phyloP scores from a whole-genome alignment of 2,888 invertebrate species.

The Hedya salicella region DNA sequence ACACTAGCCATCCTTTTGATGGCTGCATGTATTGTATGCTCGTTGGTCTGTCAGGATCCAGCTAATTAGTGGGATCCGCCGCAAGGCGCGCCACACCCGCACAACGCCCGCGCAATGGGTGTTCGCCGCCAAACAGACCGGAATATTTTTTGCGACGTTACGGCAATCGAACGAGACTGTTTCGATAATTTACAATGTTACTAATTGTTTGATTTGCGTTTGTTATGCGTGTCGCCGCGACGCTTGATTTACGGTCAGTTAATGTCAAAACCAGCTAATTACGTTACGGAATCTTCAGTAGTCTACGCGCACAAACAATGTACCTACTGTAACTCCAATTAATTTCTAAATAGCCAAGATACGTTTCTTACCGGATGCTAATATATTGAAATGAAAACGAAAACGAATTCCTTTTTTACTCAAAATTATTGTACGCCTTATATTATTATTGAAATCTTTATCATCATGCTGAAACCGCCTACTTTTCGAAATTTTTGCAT shows the following conservation, averaged over 20 bases:
- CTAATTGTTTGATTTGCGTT: conserved; percentile 2
- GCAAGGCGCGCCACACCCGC: background rate
- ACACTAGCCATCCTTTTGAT: too few species aligned
- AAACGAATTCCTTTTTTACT: too few species aligned
- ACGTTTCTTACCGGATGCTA: too few species aligned
- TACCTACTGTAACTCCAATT: too few species aligned
- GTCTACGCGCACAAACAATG: background rate
- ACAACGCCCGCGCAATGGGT: background rate
- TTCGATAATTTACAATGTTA: conserved; percentile 1
- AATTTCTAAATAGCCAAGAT: too few species aligned
- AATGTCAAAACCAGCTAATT: background rate
- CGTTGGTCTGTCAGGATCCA: conserved; percentile 1
- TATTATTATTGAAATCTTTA: too few species aligned
- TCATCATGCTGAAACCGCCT: too few species aligned
- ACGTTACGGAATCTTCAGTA: background rate
- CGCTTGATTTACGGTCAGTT: background rate
- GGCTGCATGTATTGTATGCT: too few species aligned
- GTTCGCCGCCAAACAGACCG: conserved; percentile 16
- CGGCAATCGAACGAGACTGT: conserved; percentile 13
- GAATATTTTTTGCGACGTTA: conserved; percentile 25
- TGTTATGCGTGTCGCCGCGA: background rate
- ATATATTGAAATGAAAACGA: too few species aligned
- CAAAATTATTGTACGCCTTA: too few species aligned
- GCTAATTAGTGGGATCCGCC: background rate
- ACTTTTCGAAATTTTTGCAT: too few species aligned